Evolutionary conservation across 2,888 invertebrate genomes (phyloP).

Genomic region (Drosophila macrospina): DNA sequence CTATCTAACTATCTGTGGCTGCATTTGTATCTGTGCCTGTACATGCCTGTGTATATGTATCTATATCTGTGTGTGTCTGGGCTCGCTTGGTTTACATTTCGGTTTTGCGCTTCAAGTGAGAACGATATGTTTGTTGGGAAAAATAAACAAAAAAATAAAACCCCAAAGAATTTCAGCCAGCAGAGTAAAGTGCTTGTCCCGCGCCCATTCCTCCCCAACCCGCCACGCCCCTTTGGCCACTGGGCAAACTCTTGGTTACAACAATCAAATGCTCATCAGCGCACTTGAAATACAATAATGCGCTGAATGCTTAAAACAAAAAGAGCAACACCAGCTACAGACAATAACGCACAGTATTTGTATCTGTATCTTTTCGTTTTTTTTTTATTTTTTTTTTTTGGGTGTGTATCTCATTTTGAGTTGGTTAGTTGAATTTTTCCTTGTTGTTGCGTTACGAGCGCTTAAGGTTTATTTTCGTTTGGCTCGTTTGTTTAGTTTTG

Average conservation of each 20-base stretch:
- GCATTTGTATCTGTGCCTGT: constrained; percentile 13
- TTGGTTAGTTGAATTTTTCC: constrained; percentile 55
- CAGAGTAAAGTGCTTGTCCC: constrained; percentile 28
- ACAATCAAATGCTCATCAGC: constrained; percentile 82
- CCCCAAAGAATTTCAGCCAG: constrained; percentile 27
- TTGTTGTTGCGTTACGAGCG: constrained; percentile 35
- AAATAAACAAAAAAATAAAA: constrained; percentile 67
- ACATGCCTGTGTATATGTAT: constrained; percentile 35
- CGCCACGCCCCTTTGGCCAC: background rate
- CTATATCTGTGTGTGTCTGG: constrained; percentile 30
- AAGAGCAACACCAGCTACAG: constrained; percentile 32
- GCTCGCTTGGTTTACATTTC: constrained; percentile 71
- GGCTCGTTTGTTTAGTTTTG: constrained; percentile 80
- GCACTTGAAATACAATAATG: constrained; percentile 77
- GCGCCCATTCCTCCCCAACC: background rate
- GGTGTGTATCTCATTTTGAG: constrained; percentile 59
- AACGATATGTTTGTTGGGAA: constrained; percentile 74
- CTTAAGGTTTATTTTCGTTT: constrained; percentile 79
- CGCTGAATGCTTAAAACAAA: constrained; percentile 63
- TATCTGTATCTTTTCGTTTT: constrained; percentile 37
- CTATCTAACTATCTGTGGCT: constrained; percentile 35
- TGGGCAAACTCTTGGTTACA: constrained; percentile 47
- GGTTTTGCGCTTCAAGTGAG: constrained; percentile 75
- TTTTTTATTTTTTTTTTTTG: constrained; percentile 50
- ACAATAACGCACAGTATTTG: constrained; percentile 54